Conservation (phyloP, 2,888 invertebrate genomes). For the Xestia rhomboidea region DNA sequence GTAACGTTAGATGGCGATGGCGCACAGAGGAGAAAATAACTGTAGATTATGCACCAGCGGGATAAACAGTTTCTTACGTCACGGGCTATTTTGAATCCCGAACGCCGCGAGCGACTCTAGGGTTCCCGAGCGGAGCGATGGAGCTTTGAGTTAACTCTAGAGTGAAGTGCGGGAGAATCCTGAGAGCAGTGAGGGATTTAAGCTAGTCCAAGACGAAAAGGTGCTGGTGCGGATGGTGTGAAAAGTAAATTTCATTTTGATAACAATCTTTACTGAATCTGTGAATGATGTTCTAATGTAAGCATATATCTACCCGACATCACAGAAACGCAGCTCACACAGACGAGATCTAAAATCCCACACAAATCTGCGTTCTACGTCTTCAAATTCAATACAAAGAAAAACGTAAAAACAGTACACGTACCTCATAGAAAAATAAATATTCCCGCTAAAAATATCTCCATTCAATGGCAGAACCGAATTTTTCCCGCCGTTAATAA, state of each 20-base stretch:
- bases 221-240: neutral
- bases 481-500: conserved; percentile 59
- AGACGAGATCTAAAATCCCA: conserved; percentile 2
- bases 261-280: neutral
- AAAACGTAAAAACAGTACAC: conserved; percentile 14
- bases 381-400: conserved; percentile 5
- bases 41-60: neutral
- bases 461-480: conserved; percentile 57
- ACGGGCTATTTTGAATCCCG: neutral
- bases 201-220: neutral
- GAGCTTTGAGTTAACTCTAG: neutral
- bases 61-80: neutral
- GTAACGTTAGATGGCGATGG: neutral
- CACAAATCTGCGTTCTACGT: neutral
- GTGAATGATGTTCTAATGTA: neutral
- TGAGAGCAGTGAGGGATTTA: neutral
- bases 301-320: neutral
- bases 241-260: neutral
- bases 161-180: neutral
- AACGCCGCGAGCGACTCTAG: neutral
- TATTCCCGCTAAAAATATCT: conserved; percentile 53
- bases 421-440: conserved; percentile 29
- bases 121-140: neutral
- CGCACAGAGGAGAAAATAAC: neutral
- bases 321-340: neutral